Evolutionary conservation across 2,797 vertebrate genomes (phyloP), one percentile per base, ranked within the genome.

Genomic region (Paedocypris micromegethes): DNA sequence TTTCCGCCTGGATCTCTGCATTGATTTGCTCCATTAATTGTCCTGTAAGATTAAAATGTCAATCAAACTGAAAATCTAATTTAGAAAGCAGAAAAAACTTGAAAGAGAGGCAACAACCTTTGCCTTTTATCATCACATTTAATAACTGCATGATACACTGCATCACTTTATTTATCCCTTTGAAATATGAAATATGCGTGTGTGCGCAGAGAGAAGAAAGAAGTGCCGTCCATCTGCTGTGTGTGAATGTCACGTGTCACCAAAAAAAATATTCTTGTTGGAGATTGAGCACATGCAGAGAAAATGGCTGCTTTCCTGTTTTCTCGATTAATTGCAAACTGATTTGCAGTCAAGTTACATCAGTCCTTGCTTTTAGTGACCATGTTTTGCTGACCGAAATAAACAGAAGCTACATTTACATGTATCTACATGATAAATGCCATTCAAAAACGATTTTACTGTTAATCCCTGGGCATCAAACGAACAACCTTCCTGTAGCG

Each of bases 211-310:
- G 40, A 50, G 65, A 50, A 43, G 55, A 55, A 51, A 51, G 54
- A 65, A 58, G 41, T 43, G 60, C 39, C 8, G 55, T 50, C 72
- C 72, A 74, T 74, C 72, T 74, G 72, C 55, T 73, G n/a, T 58
- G 65, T 56, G 61, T 64, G 61, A 52, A 50, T 6, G 49, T 42
- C 45, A 42, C 23, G 59, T 48, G 53, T 49, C 63, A 51, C 47
- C 63, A 6, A 55, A 51, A 53, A 6, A 72, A 9, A 37, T 41
- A 39, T n/a, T 45, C 69, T 55, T 8, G 40, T 23, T 46, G 37
- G 43, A 52, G 44, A 65, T 37, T 8, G 41, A 37, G 23, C 23
- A 58, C 41, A 51, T n/a, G 52, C 2, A 5, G 47, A 57, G 9
- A 39, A 41, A 38, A 58, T 37, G 23, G 23, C 23, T 23, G 23